A percentile compares a stretch with the other conserved stretches of the same genome.
Conservation (phyloP, 2,113 vertebrate genomes). For the Carollia perspicillata region DNA sequence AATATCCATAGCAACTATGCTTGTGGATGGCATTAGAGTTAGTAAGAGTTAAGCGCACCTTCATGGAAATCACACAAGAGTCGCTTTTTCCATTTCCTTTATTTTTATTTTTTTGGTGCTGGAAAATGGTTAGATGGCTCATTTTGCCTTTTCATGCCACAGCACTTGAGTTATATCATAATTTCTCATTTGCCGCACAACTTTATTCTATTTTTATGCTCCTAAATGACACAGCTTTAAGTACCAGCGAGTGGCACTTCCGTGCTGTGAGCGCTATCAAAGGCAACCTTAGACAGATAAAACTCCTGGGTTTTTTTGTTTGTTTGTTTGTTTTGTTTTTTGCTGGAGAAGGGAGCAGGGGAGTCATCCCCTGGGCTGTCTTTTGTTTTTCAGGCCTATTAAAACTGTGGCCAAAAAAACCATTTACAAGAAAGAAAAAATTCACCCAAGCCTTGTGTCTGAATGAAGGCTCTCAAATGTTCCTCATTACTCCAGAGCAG, state of each 20-base stretch:
- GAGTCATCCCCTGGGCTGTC: conserved; percentile 82
- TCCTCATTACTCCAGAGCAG: conserved; percentile 74
- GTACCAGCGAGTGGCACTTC: conserved; percentile 87
- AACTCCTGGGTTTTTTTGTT: conserved; percentile 80
- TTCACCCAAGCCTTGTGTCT: conserved; percentile 81
- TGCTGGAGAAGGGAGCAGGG: conserved; percentile 75
- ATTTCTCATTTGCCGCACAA: conserved; percentile 83
- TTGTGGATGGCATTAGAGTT: conserved; percentile 56
- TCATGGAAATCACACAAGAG: conserved; percentile 59
- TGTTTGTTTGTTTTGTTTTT: conserved; percentile 51
- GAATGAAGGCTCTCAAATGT: conserved; percentile 80
- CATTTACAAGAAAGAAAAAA: conserved; percentile 71
- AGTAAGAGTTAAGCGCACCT: conserved; percentile 71
- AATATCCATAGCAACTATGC: conserved; percentile 49
- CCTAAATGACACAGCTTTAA: conserved; percentile 82
- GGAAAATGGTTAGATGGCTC: conserved; percentile 49
- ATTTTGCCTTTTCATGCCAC: conserved; percentile 69
- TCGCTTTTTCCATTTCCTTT: conserved; percentile 53
- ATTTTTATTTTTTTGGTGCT: conserved; percentile 1
- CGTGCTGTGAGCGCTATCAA: conserved; percentile 78
- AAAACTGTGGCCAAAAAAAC: conserved; percentile 73
- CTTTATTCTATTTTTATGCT: conserved; percentile 87
- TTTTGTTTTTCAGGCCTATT: conserved; percentile 70
- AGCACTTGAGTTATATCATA: conserved; percentile 80
- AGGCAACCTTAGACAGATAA: conserved; percentile 84